Base-by-base conservation (phyloP, 2,113 vertebrate species). In the Odocoileus hemionus region DNA sequence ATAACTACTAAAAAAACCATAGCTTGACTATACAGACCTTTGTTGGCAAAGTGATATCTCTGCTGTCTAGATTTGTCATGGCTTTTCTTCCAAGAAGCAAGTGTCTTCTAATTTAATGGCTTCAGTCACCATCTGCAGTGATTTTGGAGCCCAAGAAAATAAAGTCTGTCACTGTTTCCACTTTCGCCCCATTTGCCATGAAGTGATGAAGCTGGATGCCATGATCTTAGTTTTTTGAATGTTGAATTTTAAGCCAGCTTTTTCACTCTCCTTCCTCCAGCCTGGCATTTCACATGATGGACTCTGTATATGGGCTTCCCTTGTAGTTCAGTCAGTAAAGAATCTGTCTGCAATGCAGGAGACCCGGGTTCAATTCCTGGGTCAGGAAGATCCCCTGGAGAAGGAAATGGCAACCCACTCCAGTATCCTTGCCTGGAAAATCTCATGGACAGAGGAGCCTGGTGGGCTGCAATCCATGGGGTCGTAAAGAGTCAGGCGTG, bases 401-500 rank as follows among this genome's bases (percentile, higher is more conserved):
- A 70, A 39, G n/a, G n/a, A 39, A 70, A 39, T 70, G 67, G 67
- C n/a, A 70, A 39, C 67, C n/a, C 19, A 39, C n/a, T 74, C 11
- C 10, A 74, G 36, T 39, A 74, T 74, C n/a, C n/a, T 74, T 74
- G 67, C 67, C 67, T 74, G 67, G n/a, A 74, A 54, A 39, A 23
- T 39, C 19, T 74, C n/a, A 36, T 13, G 67, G 67, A 39, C 67
- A 70, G n/a, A 70, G 67, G 10, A 74, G 67, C 10, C 67, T 74
- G 67, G 19, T 74, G 19, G n/a, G n/a, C 19, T 39, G n/a, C 19
- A 39, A 36, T 39, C 19, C 36, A 39, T 6, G 67, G 67, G n/a
- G 5, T 39, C 1, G 1, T n/a, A 74, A 23, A 39, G n/a, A 25
- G n/a, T 74, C 36, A 0, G n/a, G n/a, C 67, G 23, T 9, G 0